Evolutionary conservation across 1,140 invertebrate genomes (phyloP).

Genomic region (Sycophila sp.): DNA sequence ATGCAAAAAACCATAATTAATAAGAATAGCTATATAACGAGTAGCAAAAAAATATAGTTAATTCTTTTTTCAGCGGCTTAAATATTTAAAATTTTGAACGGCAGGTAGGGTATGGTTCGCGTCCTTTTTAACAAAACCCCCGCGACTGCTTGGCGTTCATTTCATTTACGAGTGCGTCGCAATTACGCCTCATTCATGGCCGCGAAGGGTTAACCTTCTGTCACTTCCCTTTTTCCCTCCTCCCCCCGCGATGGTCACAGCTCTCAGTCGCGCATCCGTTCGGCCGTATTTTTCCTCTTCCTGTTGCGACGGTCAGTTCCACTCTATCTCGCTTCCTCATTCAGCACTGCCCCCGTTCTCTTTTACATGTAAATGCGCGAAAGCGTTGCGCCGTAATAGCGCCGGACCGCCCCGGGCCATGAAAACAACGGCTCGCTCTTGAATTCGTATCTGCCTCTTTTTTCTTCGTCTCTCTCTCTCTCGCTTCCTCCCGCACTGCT

Average conservation of each 20-base stretch:
- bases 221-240: not conserved
- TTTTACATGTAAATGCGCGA: slow-evolving; percentile 26
- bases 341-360: not conserved
- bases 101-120: no score
- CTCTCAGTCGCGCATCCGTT: not conserved
- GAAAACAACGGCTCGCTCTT: not conserved
- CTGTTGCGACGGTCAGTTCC: not conserved
- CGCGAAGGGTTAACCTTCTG: slow-evolving; percentile 13
- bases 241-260: no score
- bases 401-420: not conserved
- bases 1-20: no score
- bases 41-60: no score
- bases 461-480: not conserved
- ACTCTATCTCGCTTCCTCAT: slow-evolving; percentile 2
- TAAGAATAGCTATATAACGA: no score
- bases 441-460: not conserved
- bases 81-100: no score
- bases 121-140: no score
- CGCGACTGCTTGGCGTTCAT: no score
- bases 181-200: no score
- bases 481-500: not conserved
- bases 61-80: no score
- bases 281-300: slow-evolving; percentile 2
- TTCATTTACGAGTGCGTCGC: no score
- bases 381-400: not conserved